phyloP scores from a whole-genome alignment of 2,113 vertebrate genomes.

The Peromyscus leucopus region DNA sequence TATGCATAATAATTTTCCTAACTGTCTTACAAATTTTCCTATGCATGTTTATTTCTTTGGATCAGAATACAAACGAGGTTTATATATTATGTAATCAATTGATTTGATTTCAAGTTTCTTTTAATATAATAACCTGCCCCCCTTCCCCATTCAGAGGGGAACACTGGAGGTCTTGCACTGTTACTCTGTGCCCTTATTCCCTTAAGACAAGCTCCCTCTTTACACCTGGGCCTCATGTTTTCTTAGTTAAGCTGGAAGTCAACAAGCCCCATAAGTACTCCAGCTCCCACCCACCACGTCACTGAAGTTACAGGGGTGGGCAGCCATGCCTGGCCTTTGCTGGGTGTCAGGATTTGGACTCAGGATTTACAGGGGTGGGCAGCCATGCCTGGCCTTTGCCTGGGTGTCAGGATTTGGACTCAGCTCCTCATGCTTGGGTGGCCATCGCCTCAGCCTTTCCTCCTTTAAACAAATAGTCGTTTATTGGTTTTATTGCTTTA shows the following conservation, averaged over 20 bases:
- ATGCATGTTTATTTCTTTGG: background rate
- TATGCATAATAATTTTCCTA: background rate
- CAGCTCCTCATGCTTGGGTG: background rate
- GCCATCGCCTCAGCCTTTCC: too few relatives aligned
- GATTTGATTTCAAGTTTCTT: constrained; percentile 32
- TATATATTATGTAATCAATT: background rate
- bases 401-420: too few relatives aligned
- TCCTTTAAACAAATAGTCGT: background rate
- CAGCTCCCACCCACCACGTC: too few relatives aligned
- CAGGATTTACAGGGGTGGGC: too few relatives aligned
- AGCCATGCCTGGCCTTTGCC: too few relatives aligned
- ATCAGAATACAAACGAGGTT: background rate
- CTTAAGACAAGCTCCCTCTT: background rate
- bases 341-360: background rate
- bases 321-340: background rate
- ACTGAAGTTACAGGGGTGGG: background rate
- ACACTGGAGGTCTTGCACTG: background rate
- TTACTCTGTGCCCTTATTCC: background rate
- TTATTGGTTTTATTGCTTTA: background rate
- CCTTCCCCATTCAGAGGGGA: background rate
- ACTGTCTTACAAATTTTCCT: background rate
- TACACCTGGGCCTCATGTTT: background rate
- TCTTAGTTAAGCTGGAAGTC: background rate
- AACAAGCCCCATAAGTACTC: background rate
- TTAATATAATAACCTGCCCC: background rate